A percentile compares a stretch with the other conserved stretches of the same genome.
These are phyloP conservation scores for Trichoplax adhaerens DNA, from an alignment of 37 sponge, comb jelly and placozoan genomes.

Conservation along the genomic window DNA sequence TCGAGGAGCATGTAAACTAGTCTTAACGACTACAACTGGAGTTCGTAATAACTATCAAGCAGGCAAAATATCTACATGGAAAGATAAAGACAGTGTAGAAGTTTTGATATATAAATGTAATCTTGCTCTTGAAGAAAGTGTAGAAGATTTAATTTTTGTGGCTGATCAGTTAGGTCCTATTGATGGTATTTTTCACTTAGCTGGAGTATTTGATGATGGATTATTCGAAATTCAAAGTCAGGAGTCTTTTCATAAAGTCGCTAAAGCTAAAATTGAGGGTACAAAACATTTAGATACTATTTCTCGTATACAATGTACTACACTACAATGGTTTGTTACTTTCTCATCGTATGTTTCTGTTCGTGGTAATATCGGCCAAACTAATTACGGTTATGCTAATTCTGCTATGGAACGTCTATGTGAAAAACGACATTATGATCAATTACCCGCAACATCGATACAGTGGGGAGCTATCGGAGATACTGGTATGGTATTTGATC, in stretches of 20 bases:
- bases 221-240: conserved; percentile 18
- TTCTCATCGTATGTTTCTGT: conserved; percentile 22
- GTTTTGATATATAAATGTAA: not conserved
- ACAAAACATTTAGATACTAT: conserved; percentile 15
- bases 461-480: conserved; percentile 41
- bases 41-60: conserved; percentile 8
- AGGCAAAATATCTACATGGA: conserved; percentile 4
- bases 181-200: conserved; percentile 30
- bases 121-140: no score
- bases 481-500: conserved; percentile 12
- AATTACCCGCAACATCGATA: conserved; percentile 16
- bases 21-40: conserved; percentile 22
- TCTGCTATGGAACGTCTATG: conserved; percentile 21
- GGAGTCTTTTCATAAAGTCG: conserved; percentile 17
- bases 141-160: no score
- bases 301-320: conserved; percentile 13
- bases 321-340: conserved; percentile 16
- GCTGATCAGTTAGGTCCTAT: not conserved
- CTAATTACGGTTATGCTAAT: conserved; percentile 35
- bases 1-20: conserved; percentile 9
- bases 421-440: conserved; percentile 14
- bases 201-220: conserved; percentile 23
- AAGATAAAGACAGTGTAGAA: not conserved
- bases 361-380: conserved; percentile 31
- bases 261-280: conserved; percentile 18